phyloP scores from a whole-genome alignment of 2,797 vertebrate species.

The Uromys caudimaculatus region DNA sequence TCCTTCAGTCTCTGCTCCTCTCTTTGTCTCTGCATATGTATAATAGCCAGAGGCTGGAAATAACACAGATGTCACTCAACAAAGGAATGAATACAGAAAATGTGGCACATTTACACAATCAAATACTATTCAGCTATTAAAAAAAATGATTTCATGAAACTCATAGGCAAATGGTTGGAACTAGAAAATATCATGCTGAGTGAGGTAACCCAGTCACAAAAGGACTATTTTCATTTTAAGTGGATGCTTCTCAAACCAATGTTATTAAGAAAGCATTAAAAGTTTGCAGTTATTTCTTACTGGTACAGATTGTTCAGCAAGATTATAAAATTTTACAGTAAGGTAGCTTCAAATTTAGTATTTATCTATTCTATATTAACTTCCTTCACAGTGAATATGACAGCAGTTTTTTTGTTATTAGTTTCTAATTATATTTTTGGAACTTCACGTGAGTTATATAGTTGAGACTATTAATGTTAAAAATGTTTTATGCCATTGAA shows the following conservation, averaged over 20 bases:
- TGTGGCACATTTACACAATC: too few species aligned
- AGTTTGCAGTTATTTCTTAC: not conserved
- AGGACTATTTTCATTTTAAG: not conserved
- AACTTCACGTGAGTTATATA: not conserved
- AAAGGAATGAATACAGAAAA: too few species aligned
- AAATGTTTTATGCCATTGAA: not conserved
- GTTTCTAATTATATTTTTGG: not conserved
- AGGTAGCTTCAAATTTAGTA: not conserved
- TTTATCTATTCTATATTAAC: not conserved
- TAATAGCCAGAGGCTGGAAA: too few species aligned
- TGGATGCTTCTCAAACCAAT: not conserved
- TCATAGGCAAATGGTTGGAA: too few species aligned
- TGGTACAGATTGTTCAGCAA: not conserved
- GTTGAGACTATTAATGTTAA: not conserved
- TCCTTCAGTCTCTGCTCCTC: too few species aligned
- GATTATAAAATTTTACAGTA: not conserved
- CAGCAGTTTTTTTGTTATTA: not conserved
- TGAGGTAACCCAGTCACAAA: too few species aligned
- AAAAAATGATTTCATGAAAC: too few species aligned
- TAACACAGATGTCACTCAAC: too few species aligned
- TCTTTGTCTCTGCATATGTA: too few species aligned
- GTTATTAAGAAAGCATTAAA: not conserved
- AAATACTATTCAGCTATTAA: too few species aligned
- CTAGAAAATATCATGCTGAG: too few species aligned
- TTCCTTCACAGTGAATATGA: not conserved